Evolutionary conservation across 2,113 vertebrate species (phyloP).

Genomic region (Xerus inauris): DNA sequence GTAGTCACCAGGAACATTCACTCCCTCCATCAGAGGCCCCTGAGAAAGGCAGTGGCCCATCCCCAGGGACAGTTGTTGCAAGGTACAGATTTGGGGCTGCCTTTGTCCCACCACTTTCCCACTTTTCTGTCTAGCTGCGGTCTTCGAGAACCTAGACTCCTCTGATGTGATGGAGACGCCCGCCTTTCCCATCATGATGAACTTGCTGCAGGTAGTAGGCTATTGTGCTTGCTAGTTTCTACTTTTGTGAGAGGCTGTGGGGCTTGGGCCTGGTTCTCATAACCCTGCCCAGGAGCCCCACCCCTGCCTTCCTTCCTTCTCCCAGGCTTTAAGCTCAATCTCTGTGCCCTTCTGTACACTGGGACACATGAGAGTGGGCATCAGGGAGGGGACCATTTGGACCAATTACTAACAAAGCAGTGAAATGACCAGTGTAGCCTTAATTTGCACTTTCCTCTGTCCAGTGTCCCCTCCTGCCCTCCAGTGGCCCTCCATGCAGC

Average conservation of each 20-base stretch:
- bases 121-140: slow-evolving; percentile 84
- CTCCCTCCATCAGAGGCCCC: background rate
- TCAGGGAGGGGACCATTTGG: background rate
- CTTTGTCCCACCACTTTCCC: background rate
- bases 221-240: fast-evolving
- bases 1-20: background rate
- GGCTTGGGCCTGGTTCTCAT: too few species aligned
- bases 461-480: background rate
- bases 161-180: slow-evolving; percentile 88
- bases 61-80: too few species aligned
- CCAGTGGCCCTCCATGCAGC: background rate
- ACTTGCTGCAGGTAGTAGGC: slow-evolving; percentile 92
- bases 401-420: background rate
- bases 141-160: slow-evolving; percentile 93
- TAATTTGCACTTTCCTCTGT: background rate
- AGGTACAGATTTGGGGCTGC: background rate
- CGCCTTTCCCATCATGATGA: slow-evolving; percentile 88
- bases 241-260: background rate
- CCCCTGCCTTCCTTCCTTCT: background rate
- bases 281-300: background rate
- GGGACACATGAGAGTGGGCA: background rate
- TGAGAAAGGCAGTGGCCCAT: background rate
- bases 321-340: background rate
- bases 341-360: background rate
- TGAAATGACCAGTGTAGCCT: background rate